Evolutionary conservation across 1,140 invertebrate genomes (phyloP).

Genomic region (Drosophila bifasciata): DNA sequence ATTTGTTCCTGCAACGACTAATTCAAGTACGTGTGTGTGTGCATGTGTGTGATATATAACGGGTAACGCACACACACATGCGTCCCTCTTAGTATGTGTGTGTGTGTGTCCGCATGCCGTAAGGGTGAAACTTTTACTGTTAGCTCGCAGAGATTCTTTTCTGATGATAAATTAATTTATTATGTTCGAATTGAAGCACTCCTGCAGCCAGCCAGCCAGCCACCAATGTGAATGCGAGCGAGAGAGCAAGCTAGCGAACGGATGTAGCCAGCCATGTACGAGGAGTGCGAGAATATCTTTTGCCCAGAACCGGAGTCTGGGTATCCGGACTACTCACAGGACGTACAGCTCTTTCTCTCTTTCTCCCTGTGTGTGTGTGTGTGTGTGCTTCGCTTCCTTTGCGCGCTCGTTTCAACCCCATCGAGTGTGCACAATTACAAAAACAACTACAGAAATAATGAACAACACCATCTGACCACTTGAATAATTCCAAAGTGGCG

Average conservation of each 20-base stretch:
- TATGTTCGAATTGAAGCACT: constrained; percentile 82
- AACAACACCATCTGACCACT: constrained; percentile 82
- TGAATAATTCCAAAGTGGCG: constrained; percentile 70
- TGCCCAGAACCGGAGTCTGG: constrained; percentile 25
- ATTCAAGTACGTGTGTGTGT: constrained; percentile 59
- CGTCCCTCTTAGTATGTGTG: constrained; percentile 12
- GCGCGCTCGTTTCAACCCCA: constrained; percentile 64
- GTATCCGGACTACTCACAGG: too few relatives aligned
- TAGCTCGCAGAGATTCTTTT: constrained; percentile 81
- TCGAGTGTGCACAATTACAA: constrained; percentile 49
- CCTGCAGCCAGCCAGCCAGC: constrained; percentile 2
- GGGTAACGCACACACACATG: constrained; percentile 15
- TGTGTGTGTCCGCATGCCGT: constrained; percentile 19
- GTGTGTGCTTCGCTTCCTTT: constrained; percentile 20
- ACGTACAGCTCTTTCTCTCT: too few relatives aligned
- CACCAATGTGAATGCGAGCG: constrained; percentile 41
- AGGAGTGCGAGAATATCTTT: constrained; percentile 21
- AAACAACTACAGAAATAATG: constrained; percentile 72
- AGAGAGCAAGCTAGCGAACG: constrained; percentile 22
- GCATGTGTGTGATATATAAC: constrained; percentile 31
- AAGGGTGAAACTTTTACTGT: constrained; percentile 80
- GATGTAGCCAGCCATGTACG: constrained; percentile 49
- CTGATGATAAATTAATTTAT: constrained; percentile 83
- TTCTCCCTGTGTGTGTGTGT: constrained; percentile 4
- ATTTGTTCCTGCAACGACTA: constrained; percentile 43